A percentile compares a stretch with the other conserved stretches of the same genome.
Evolutionary conservation across 1,140 invertebrate species (phyloP).

Genomic region (Andrena cerasifolii): DNA sequence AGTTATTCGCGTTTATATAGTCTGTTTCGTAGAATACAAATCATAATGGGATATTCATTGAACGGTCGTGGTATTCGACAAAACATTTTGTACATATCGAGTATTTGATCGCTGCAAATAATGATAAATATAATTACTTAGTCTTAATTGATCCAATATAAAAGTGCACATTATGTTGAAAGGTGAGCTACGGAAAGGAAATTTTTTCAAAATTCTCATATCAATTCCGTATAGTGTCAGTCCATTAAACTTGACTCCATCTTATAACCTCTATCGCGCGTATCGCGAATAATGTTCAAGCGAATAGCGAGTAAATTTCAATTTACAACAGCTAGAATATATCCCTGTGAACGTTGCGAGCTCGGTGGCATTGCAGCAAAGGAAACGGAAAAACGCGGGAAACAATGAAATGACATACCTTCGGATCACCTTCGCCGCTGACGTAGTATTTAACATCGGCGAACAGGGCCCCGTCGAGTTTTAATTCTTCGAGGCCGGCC

Average conservation of each 20-base stretch:
- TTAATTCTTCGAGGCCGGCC: constrained; percentile 79
- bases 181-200: no score
- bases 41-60: background rate
- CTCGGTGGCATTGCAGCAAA: constrained; percentile 16
- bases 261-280: constrained; percentile 39
- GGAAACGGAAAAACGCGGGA: constrained; percentile 54
- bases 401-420: constrained; percentile 80
- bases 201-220: no score
- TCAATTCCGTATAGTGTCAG: background rate
- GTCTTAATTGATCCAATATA: background rate
- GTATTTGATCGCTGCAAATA: background rate
- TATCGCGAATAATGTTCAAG: background rate
- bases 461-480: constrained; percentile 78
- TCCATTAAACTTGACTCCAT: constrained; percentile 40
- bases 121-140: background rate
- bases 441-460: constrained; percentile 87
- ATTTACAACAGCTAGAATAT: background rate
- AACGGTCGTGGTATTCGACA: background rate
- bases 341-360: background rate
- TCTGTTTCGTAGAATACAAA: background rate
- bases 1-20: background rate
- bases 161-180: no score
- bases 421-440: constrained; percentile 86
- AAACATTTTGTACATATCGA: background rate
- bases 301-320: background rate